Conservation (phyloP, 2,113 vertebrate genomes). For the Corynorhinus townsendii region DNA sequence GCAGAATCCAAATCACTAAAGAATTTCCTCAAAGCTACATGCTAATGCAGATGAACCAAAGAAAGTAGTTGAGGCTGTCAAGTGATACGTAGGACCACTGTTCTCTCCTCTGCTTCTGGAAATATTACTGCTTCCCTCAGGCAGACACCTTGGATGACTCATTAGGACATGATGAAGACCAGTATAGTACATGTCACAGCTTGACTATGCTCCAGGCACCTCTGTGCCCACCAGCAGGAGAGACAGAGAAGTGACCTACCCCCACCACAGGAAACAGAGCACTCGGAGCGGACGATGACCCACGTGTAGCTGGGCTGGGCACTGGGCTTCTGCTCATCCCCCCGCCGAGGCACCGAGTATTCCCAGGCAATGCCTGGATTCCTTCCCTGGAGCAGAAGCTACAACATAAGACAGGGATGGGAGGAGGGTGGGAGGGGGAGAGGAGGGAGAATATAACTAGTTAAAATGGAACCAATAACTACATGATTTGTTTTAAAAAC, state of each 20-base stretch:
- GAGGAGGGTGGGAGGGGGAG: too few species aligned
- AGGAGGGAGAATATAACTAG: neutral
- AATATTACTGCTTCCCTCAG: rapidly evolving
- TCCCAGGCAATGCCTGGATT: conserved; percentile 90
- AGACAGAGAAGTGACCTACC: conserved; percentile 72
- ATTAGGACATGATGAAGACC: rapidly evolving
- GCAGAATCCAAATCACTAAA: neutral
- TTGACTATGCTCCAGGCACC: rapidly evolving
- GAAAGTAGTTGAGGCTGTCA: neutral
- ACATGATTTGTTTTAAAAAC: neutral
- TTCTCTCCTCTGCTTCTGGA: neutral
- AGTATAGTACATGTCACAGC: neutral
- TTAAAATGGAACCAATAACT: neutral
- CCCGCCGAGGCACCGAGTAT: conserved; percentile 81
- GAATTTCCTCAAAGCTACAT: neutral
- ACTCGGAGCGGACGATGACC: conserved; percentile 85
- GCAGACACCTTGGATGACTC: neutral
- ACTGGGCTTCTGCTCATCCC: conserved; percentile 69
- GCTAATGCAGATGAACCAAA: rapidly evolving
- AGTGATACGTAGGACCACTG: neutral
- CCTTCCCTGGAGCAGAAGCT: conserved; percentile 89
- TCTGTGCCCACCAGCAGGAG: neutral
- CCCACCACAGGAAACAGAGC: conserved; percentile 88
- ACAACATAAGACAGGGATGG: neutral
- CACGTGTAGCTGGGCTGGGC: conserved; percentile 86